Base-by-base conservation (phyloP, 2,113 vertebrate species). In the Ptyas mucosa region DNA sequence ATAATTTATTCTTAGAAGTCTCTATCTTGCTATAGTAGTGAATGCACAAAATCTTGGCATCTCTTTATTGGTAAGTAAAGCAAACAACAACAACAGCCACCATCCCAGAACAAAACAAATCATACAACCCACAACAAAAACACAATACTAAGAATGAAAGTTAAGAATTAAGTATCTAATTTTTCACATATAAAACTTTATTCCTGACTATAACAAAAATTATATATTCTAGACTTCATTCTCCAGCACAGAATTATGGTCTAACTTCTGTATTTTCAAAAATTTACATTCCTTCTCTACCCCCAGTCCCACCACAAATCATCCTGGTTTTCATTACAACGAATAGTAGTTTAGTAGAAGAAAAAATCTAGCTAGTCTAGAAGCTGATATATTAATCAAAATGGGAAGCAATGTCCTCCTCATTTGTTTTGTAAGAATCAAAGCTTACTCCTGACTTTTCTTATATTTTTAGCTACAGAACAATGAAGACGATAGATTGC, bases 1-100 rank as follows among this genome's bases (percentile, higher is more conserved):
- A 93, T 93, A 87, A 61, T 86, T 86, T 90, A 93, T 93, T 93
- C 92, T 90, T 90, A 43, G 55, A n/a, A 57, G 46, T 18, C 24
- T 39, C 81, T 0, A 0, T 85, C 94, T 88, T 1, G 1, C 0
- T 69, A 26, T 29, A 91, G 61, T 4, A 54, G 29, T 9, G 91
- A 46, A 91, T 46, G 39, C 8, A 29, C 54, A 64, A 24, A n/a
- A 46, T 85, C 39, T 85, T 52, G 58, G 3, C 43, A 88, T 93
- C 21, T 75, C 69, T 87, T 91, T 1, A 9, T 57, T 5, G 58
- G 0, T 2, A 86, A 92, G 10, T 2, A 61, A n/a, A 12, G 39
- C 51, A 34, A 57, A 0, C 51, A 1, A 29, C 8, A 89, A 43
- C 29, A 43, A 20, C 6, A 46, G 46, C 34, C 12, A 23, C 23